These are phyloP conservation scores for Parazoanthus atlanticus DNA, from an alignment of 92 coral and sea anemone species.

Conservation along the genomic window DNA sequence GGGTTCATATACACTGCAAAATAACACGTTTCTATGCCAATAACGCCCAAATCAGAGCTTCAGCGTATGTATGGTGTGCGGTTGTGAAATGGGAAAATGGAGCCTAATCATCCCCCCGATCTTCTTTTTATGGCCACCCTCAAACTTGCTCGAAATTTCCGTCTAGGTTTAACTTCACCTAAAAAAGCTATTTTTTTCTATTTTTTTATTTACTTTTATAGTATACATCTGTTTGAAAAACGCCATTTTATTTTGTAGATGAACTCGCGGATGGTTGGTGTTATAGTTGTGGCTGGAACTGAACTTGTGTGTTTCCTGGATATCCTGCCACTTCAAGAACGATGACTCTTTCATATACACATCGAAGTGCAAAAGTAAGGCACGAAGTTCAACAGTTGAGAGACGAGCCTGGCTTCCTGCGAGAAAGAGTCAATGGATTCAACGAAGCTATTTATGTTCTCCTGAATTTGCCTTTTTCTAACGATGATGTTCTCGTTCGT, in stretches of 20 bases:
- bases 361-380: not conserved
- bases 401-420: not conserved
- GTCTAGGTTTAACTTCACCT: too few relatives aligned
- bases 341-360: not conserved
- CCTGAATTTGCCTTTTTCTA: not conserved
- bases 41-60: too few relatives aligned
- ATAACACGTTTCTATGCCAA: too few relatives aligned
- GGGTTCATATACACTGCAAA: too few relatives aligned
- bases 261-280: not conserved
- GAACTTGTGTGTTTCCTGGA: not conserved
- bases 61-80: too few relatives aligned
- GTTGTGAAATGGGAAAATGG: too few relatives aligned
- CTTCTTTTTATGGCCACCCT: too few relatives aligned
- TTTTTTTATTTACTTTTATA: too few relatives aligned
- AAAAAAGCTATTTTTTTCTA: too few relatives aligned
- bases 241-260: not conserved
- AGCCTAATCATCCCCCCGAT: too few relatives aligned
- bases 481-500: constrained; percentile 11
- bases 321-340: not conserved
- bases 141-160: too few relatives aligned
- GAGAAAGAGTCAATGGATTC: not conserved
- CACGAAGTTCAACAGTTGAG: constrained; percentile 2
- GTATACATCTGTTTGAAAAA: not conserved
- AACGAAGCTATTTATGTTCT: not conserved
- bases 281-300: not conserved